Evolutionary conservation across 1,140 invertebrate species (phyloP), one percentile per base, ranked within the genome.

Genomic region (Nasonia giraulti): DNA sequence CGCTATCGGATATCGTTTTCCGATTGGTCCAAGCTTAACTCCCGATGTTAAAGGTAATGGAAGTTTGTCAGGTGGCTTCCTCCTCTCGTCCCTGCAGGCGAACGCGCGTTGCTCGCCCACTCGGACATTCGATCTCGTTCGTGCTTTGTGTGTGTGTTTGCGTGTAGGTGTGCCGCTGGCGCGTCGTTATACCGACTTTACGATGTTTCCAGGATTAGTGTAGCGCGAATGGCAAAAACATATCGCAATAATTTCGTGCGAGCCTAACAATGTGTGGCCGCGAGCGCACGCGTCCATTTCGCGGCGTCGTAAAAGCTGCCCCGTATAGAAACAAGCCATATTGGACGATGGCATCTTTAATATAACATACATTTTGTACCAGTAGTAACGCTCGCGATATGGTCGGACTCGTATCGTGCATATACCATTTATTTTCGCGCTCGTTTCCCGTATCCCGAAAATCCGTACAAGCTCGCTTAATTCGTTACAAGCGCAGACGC

Each of bases 1-100:
- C 86, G 86, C 89, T 91, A 91, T 90, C 88, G 89, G 88, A 90
- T 90, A 90, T 91, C 88, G 90, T 90, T 91, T 91, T 89, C 86
- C 90, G 88, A 90, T 90, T 89, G 88, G 85, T 85, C 85, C 87
- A 84, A 80, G 86, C 85, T 89, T 87, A 89, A 88, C 88, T 88
- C 83, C 68, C 87, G 82, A 88, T 87, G 87, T 87, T 76, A 87
- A 88, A 85, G 87, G 86, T 91, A 90, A 91, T 88, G 87, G 86
- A 87, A 88, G 88, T 88, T 89, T 87, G 86, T 87, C 88, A 83
- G 87, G 83, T 87, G 85, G 86, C 74, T 44, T 40, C 68, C 33
- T 37, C 55, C 33, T 37, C 55, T 62, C 55, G 50, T 62, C 55
- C 27, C 68, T 77, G n/a, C 17, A 20, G 40, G 80, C 74, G 62